Conservation (phyloP, 2,888 invertebrate species). For the Caenorhabditis sp. region DNA sequence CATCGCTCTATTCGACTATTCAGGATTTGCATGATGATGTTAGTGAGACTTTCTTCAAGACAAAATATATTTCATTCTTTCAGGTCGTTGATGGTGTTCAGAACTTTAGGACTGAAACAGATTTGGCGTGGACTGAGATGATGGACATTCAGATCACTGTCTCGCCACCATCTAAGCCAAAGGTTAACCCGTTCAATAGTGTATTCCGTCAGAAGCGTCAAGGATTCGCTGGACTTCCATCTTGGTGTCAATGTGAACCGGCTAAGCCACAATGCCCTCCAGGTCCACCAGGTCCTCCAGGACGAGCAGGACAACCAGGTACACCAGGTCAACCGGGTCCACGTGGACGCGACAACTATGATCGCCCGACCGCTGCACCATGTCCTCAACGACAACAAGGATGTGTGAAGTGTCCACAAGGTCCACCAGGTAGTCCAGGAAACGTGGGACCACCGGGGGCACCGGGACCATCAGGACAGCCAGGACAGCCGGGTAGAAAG, state of each 20-base stretch:
- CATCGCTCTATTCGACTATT: background rate
- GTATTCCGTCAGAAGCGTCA: constrained; percentile 60
- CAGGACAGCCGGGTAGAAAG: constrained; percentile 46
- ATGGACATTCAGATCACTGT: constrained; percentile 61
- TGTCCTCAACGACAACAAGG: constrained; percentile 55
- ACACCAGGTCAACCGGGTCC: constrained; percentile 47
- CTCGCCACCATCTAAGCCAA: constrained; percentile 62
- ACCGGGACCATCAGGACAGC: constrained; percentile 55
- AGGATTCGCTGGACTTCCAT: constrained; percentile 54
- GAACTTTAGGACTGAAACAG: constrained; percentile 57
- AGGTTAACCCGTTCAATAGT: constrained; percentile 53
- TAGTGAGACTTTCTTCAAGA: background rate
- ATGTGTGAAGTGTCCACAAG: constrained; percentile 53
- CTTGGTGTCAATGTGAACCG: constrained; percentile 62
- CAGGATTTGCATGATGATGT: background rate
- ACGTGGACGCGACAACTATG: constrained; percentile 51
- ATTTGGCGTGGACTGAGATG: constrained; percentile 61
- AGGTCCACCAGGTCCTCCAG: constrained; percentile 59
- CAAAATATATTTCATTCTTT: background rate
- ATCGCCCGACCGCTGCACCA: constrained; percentile 53
- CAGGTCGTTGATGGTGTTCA: constrained; percentile 56
- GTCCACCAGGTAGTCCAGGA: constrained; percentile 43
- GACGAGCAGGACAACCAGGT: constrained; percentile 55
- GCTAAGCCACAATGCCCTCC: constrained; percentile 56
- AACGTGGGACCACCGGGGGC: constrained; percentile 46